These are phyloP conservation scores for Apocrypta bakeri DNA, from an alignment of 1,140 invertebrate species.

Conservation along the genomic window DNA sequence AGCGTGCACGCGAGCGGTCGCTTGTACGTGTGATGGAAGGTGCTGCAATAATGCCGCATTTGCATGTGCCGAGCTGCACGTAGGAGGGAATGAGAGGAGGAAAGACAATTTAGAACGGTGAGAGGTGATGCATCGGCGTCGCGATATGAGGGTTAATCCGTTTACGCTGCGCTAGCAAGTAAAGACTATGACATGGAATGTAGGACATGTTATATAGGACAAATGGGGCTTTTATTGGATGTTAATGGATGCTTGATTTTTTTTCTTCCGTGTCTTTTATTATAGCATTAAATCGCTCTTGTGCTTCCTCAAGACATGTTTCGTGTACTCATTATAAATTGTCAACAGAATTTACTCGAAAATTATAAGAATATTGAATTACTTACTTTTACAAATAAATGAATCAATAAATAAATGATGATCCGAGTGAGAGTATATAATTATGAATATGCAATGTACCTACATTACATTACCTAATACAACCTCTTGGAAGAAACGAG, in stretches of 20 bases:
- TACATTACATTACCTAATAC: no score
- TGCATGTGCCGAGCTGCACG: not conserved
- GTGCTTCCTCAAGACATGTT: no score
- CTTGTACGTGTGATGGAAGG: not conserved
- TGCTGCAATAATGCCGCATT: constrained; percentile 1
- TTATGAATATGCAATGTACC: no score
- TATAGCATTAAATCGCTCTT: no score
- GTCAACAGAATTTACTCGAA: no score
- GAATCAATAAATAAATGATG: no score
- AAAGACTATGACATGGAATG: not conserved
- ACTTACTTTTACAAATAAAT: no score
- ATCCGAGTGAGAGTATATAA: no score
- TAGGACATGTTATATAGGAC: not conserved
- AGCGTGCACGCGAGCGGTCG: not conserved
- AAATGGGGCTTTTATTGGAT: not conserved
- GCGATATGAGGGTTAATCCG: constrained; percentile 9
- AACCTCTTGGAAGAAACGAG: no score
- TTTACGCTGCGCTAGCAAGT: not conserved
- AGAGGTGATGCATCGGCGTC: constrained; percentile 5
- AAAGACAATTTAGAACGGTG: not conserved
- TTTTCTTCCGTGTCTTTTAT: not conserved
- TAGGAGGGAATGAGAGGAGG: not conserved
- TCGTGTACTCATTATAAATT: no score
- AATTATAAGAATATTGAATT: no score
- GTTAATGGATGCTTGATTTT: not conserved